These are phyloP conservation scores for Cheilosia vernalis DNA, from an alignment of 2,888 invertebrate species.

Conservation along the genomic window DNA sequence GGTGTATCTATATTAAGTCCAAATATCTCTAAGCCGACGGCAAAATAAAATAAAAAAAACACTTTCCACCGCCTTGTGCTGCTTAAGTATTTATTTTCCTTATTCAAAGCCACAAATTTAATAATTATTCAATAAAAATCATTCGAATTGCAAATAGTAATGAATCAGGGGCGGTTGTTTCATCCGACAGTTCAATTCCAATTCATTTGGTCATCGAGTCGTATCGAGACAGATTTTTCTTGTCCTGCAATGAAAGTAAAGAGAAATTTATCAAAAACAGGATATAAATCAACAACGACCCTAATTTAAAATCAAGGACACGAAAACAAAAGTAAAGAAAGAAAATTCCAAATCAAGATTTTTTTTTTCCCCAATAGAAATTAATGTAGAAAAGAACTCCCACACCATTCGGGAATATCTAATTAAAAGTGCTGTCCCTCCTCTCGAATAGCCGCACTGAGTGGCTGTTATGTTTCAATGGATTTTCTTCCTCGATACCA, in stretches of 20 bases:
- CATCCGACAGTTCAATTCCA: constrained; percentile 31
- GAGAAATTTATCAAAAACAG: constrained; percentile 38
- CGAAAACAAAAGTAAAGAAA: constrained; percentile 36
- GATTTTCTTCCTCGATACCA: constrained; percentile 40
- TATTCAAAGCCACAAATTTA: constrained; percentile 46
- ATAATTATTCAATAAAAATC: constrained; percentile 61
- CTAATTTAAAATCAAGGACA: constrained; percentile 72
- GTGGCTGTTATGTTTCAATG: constrained; percentile 56
- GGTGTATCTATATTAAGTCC: no score
- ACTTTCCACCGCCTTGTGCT: not conserved
- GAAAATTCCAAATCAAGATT: constrained; percentile 41
- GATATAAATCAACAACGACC: constrained; percentile 71
- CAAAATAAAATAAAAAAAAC: not conserved
- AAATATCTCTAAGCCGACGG: not conserved
- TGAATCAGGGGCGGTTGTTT: constrained; percentile 12
- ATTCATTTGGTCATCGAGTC: constrained; percentile 49
- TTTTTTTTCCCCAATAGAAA: constrained; percentile 41
- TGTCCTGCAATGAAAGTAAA: constrained; percentile 54
- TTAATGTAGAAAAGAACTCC: constrained; percentile 60
- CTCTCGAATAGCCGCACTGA: constrained; percentile 56
- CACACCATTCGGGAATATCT: constrained; percentile 68
- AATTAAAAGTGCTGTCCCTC: constrained; percentile 74
- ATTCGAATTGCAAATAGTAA: constrained; percentile 53
- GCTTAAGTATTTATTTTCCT: constrained; percentile 24
- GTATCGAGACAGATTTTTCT: constrained; percentile 62